A percentile compares a stretch with the other conserved stretches of the same genome.
These are phyloP conservation scores for Terebella lapidaria DNA, from an alignment of 2,888 invertebrate genomes.

Conservation along the genomic window DNA sequence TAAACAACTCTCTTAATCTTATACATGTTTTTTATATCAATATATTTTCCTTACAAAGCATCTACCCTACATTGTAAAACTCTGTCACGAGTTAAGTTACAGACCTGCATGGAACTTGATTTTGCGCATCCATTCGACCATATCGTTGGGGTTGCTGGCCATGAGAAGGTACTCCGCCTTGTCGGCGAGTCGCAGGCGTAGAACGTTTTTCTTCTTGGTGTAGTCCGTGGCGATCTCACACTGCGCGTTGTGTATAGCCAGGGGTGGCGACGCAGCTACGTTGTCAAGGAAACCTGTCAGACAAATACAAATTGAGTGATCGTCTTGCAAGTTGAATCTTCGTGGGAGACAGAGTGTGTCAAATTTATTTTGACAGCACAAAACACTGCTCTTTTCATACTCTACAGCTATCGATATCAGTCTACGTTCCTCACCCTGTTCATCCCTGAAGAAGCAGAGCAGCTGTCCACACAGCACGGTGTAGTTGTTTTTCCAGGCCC, in stretches of 20 bases:
- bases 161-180: constrained; percentile 90
- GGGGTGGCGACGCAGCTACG: constrained; percentile 81
- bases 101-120: constrained; percentile 82
- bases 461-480: constrained; percentile 94
- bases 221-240: constrained; percentile 88
- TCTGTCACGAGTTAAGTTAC: no score
- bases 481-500: constrained; percentile 93
- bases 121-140: constrained; percentile 88
- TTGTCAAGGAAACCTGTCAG: constrained; percentile 74
- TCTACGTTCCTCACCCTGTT: constrained; percentile 57
- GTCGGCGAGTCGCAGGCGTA: constrained; percentile 75
- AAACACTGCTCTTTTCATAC: no score
- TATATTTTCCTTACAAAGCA: no score
- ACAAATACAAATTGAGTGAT: neutral
- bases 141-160: constrained; percentile 67
- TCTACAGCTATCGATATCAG: neutral
- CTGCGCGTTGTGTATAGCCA: constrained; percentile 70
- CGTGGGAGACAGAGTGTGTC: no score
- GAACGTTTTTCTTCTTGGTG: constrained; percentile 86
- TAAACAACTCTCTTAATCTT: no score
- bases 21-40: no score
- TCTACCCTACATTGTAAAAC: no score
- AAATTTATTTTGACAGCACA: no score
- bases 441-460: constrained; percentile 95
- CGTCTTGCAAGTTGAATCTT: neutral